Conservation (phyloP, 2,888 invertebrate species). For the Therioaphis trifolii region DNA sequence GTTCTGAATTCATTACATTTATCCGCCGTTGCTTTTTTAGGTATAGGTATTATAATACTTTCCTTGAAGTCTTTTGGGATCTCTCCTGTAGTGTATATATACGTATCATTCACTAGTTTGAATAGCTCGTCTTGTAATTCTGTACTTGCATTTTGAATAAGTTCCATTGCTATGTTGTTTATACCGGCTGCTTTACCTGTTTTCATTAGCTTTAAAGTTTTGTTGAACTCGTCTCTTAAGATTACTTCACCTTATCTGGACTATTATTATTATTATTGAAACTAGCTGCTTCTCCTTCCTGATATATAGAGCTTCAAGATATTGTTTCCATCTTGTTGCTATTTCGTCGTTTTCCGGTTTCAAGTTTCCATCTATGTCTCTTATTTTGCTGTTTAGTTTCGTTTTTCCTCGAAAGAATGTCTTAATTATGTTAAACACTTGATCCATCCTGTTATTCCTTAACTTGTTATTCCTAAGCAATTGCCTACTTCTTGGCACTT, state of each 20-base stretch:
- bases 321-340: conserved; percentile 27
- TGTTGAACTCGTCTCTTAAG: conserved; percentile 19
- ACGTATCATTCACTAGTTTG: conserved; percentile 20
- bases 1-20: conserved; percentile 11
- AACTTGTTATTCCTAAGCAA: conserved; percentile 36
- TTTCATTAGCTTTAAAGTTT: conserved; percentile 34
- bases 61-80: conserved; percentile 8
- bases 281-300: conserved; percentile 27
- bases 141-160: conserved; percentile 22
- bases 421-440: conserved; percentile 37
- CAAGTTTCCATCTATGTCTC: conserved; percentile 31
- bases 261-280: conserved; percentile 4
- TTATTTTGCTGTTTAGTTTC: conserved; percentile 31
- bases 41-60: not conserved
- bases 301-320: conserved; percentile 22
- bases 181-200: conserved; percentile 9
- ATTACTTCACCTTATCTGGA: conserved; percentile 12
- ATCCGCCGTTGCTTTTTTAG: not conserved
- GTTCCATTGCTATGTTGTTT: conserved; percentile 6
- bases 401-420: conserved; percentile 20
- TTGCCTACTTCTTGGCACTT: conserved; percentile 35
- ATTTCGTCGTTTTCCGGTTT: conserved; percentile 36
- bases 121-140: conserved; percentile 35
- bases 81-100: conserved; percentile 19
- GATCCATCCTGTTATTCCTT: no score